Evolutionary conservation across 2,113 vertebrate genomes (phyloP).

Genomic region (Emberiza fucata): DNA sequence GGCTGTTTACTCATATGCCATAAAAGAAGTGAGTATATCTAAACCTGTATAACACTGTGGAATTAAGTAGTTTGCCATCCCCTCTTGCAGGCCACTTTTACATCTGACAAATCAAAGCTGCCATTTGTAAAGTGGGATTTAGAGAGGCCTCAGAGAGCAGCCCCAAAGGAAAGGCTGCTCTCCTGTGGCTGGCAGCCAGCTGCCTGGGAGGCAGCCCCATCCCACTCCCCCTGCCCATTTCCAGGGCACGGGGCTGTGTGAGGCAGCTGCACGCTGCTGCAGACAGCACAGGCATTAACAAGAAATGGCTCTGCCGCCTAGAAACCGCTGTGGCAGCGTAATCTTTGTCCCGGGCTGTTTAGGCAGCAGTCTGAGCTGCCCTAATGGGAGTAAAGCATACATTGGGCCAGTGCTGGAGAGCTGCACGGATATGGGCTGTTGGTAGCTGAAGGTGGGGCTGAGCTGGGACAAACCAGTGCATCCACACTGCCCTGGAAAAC

Average conservation of each 20-base stretch:
- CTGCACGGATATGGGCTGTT: accelerated
- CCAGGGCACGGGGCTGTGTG: neutral
- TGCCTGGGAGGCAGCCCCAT: neutral
- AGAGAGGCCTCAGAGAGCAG: neutral
- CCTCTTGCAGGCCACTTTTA: neutral
- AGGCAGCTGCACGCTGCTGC: neutral
- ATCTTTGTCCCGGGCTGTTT: neutral
- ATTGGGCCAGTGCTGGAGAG: neutral
- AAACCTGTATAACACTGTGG: too few relatives aligned
- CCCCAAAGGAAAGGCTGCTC: neutral
- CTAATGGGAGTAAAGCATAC: neutral
- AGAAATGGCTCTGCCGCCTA: neutral
- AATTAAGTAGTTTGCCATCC: neutral
- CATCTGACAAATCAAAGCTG: neutral
- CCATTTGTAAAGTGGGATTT: neutral
- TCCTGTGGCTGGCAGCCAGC: neutral
- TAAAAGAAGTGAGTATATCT: neutral
- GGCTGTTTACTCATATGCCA: neutral
- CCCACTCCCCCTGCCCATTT: neutral
- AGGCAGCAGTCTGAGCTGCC: neutral
- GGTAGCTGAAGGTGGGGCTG: neutral
- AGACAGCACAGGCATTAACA: neutral
- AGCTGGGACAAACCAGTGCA: accelerated
- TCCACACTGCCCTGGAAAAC: neutral
- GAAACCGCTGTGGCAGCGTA: conserved; percentile 34